A percentile compares a stretch with the other conserved stretches of the same genome.
Evolutionary conservation across 2,888 invertebrate genomes (phyloP).

Genomic region (Nomada flava): DNA sequence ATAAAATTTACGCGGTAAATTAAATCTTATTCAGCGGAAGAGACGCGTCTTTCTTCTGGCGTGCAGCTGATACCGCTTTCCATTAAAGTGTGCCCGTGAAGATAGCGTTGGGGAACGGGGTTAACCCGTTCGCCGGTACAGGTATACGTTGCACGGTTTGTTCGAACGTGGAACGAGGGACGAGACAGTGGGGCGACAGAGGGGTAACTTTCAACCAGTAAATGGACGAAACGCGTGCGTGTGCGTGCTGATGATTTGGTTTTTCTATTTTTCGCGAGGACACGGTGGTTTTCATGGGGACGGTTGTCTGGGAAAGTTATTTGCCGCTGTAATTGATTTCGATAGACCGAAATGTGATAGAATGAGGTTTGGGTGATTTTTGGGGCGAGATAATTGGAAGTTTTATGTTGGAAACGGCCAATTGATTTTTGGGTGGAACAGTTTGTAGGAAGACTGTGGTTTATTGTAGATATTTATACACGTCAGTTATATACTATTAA

Average conservation of each 20-base stretch:
- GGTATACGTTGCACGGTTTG: slow-evolving; percentile 22
- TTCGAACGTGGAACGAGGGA: slow-evolving; percentile 6
- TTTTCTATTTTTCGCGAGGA: neutral
- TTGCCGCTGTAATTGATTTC: no score
- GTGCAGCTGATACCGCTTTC: slow-evolving; percentile 39
- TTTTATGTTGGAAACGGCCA: no score
- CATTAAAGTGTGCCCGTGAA: slow-evolving; percentile 34
- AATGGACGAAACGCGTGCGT: neutral
- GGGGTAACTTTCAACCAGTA: neutral
- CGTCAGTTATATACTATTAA: no score
- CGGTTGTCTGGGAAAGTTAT: no score
- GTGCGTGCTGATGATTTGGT: neutral
- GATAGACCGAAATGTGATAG: no score
- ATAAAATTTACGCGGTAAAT: slow-evolving; percentile 63
- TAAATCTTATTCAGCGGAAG: slow-evolving; percentile 46
- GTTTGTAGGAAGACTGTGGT: no score
- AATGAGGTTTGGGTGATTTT: no score
- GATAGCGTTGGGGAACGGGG: slow-evolving; percentile 36
- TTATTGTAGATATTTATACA: no score
- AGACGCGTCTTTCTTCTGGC: slow-evolving; percentile 44
- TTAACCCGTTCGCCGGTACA: slow-evolving; percentile 22
- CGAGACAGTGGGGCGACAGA: neutral
- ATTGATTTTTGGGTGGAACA: no score
- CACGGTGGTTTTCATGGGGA: no score
- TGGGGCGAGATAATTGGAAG: no score